Base-by-base conservation (phyloP, 1,140 invertebrate genomes). In the Nasonia giraulti region DNA sequence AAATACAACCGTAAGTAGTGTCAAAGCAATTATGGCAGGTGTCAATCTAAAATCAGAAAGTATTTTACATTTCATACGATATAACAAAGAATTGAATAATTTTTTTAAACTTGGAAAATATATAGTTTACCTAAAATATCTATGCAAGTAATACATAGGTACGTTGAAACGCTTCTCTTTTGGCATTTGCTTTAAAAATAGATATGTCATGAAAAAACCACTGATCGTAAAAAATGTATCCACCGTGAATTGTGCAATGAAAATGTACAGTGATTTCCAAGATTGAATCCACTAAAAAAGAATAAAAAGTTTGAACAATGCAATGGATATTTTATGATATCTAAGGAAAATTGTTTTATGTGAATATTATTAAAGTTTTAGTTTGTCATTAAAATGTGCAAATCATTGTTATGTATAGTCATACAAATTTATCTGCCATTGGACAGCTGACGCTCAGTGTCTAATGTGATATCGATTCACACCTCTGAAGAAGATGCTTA, bases 141-240 rank as follows among this genome's bases (percentile, higher is more conserved):
- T 31, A 7, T 71, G 68, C 0, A 71, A 27, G 44, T 75, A 40
- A 17, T 75, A 40, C 14, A 75, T 20, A 75, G 73, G 20, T 5
- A 75, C 7, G 14, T 44, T 20, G 37, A 75, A 75, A 5, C 4
- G 40, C 37, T 75, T 75, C 14, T 20, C 7, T 17, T 44, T 75
- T 75, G 73, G 2, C 12, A 40, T 75, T 75, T 75, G 73, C 44
- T 40, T 75, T 37, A 37, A 75, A 40, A 75, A 91, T 2, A 94
- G 89, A 87, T 95, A 95, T 1, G 93, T 90, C 0, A 95, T 89
- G 0, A 96, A 90, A 37, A 95, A 82, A 8, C 94, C 95, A 88
- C 94, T 94, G 31, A 95, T 89, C 4, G 93, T 86, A 20, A 95
- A 93, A 88, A 95, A 95, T 10, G 94, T 94, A 85, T 95, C 94